These are phyloP conservation scores for Apamea monoglypha DNA, from an alignment of 2,888 invertebrate genomes.

Conservation along the genomic window DNA sequence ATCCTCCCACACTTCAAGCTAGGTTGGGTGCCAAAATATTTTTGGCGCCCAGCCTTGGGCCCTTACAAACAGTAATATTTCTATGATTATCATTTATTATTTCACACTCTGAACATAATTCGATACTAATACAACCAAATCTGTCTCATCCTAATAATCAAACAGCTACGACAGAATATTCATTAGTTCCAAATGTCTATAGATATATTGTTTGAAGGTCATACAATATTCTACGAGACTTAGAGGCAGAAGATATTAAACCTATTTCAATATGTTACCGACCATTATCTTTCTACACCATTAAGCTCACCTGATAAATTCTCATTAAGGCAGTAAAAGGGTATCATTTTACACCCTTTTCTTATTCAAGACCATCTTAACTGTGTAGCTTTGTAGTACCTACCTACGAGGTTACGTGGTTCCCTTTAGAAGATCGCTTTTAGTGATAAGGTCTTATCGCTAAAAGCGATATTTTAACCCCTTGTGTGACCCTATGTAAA, in stretches of 20 bases:
- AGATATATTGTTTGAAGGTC: not conserved
- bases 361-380: not conserved
- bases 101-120: not conserved
- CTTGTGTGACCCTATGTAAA: not conserved
- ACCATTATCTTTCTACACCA: slow-evolving; percentile 26
- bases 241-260: not conserved
- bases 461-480: not conserved
- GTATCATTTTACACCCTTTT: slow-evolving; percentile 11
- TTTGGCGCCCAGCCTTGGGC: slow-evolving; percentile 1
- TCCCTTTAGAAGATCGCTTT: not conserved
- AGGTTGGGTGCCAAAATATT: not conserved
- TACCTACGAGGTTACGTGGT: not conserved
- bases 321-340: slow-evolving; percentile 3
- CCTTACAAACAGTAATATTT: not conserved
- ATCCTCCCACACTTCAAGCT: not conserved
- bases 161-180: not conserved
- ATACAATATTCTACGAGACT: not conserved
- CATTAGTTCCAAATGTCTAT: not conserved
- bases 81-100: not conserved
- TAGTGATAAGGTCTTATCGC: not conserved
- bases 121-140: not conserved
- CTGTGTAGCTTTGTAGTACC: not conserved
- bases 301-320: slow-evolving; percentile 3
- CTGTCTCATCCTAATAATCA: not conserved
- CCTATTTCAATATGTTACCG: not conserved